A percentile compares a stretch with the other conserved stretches of the same genome.
Evolutionary conservation across 2,888 invertebrate species (phyloP).

Genomic region (Sinopyrophorus schimmeli): DNA sequence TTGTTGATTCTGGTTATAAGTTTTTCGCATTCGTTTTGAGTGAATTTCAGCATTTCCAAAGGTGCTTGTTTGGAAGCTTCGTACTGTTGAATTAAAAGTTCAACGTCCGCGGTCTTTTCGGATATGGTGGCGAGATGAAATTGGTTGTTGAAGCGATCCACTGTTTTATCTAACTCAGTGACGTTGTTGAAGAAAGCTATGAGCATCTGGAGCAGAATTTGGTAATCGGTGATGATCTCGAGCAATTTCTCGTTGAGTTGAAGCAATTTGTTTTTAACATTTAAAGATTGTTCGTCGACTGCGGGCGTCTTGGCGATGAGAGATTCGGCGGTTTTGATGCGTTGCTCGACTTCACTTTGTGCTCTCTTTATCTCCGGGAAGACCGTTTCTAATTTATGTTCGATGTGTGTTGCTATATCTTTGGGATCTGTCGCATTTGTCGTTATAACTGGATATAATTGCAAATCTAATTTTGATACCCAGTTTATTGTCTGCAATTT

Average conservation of each 20-base stretch:
- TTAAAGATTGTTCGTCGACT: slow-evolving; percentile 59
- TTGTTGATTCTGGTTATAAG: slow-evolving; percentile 69
- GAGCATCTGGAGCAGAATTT: slow-evolving; percentile 68
- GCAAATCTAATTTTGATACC: slow-evolving; percentile 70
- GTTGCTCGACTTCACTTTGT: slow-evolving; percentile 67
- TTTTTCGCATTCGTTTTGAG: slow-evolving; percentile 69
- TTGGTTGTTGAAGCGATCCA: slow-evolving; percentile 61
- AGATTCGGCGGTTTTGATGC: slow-evolving; percentile 68
- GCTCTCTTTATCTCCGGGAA: slow-evolving; percentile 65
- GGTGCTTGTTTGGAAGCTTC: slow-evolving; percentile 67
- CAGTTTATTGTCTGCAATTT: slow-evolving; percentile 63
- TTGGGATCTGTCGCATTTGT: slow-evolving; percentile 63
- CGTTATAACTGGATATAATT: slow-evolving; percentile 75
- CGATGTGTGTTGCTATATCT: slow-evolving; percentile 61
- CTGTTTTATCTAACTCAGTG: slow-evolving; percentile 63
- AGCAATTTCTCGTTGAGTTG: slow-evolving; percentile 69
- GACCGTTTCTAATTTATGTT: slow-evolving; percentile 61
- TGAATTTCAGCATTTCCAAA: slow-evolving; percentile 67
- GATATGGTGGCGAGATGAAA: slow-evolving; percentile 52
- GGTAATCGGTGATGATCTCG: slow-evolving; percentile 71
- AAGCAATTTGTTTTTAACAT: slow-evolving; percentile 67
- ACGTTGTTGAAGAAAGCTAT: slow-evolving; percentile 72
- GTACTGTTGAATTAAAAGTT: slow-evolving; percentile 64
- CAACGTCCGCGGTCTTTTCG: slow-evolving; percentile 57
- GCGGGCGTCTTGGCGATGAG: slow-evolving; percentile 64